These are phyloP conservation scores for Campoletis raptor DNA, from an alignment of 2,888 invertebrate species.

Conservation along the genomic window DNA sequence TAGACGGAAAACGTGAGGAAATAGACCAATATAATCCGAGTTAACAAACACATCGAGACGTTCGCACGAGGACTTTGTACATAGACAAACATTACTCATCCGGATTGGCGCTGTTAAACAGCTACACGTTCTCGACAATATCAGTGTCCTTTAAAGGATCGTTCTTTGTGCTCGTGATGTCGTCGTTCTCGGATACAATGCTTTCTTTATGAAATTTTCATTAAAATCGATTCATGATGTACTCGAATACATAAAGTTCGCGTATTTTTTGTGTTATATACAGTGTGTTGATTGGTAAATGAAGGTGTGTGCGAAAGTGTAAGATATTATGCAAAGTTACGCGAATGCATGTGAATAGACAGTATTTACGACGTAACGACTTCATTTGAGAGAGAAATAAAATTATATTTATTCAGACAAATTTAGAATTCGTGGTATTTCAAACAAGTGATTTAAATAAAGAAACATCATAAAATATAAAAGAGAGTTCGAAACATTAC, in stretches of 20 bases:
- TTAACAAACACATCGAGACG: not conserved
- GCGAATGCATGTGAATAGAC: not conserved
- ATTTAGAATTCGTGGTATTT: not conserved
- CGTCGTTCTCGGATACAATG: not conserved
- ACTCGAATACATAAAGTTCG: not conserved
- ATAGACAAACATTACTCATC: not conserved
- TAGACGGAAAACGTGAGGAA: not conserved
- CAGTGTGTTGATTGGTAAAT: not conserved
- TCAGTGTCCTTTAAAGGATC: not conserved
- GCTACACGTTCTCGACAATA: not conserved
- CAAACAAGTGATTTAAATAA: not conserved
- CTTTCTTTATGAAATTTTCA: not conserved
- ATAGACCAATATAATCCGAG: not conserved
- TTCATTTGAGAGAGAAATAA: not conserved
- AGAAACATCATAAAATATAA: not conserved
- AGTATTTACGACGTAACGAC: not conserved
- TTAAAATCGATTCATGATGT: not conserved
- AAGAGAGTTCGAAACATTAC: not conserved
- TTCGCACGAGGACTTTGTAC: not conserved
- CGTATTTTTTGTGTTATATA: not conserved
- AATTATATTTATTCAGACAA: not conserved
- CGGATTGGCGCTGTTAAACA: not conserved
- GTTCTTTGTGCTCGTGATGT: not conserved
- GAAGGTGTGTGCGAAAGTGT: not conserved
- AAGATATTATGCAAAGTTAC: not conserved